Conservation (phyloP, 2,797 vertebrate species). For the Danio albolineatus region DNA sequence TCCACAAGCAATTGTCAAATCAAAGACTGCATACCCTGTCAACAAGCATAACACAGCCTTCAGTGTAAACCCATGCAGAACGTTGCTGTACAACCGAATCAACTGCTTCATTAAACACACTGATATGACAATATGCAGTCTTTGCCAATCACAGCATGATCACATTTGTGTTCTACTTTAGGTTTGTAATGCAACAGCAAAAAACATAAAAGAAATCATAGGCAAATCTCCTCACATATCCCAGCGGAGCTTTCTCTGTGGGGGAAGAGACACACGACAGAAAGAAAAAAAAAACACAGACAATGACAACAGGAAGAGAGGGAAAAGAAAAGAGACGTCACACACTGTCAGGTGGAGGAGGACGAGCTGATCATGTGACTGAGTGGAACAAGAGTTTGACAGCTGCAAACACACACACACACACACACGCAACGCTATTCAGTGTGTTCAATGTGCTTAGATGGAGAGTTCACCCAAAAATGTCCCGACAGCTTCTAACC, state of each 20-base stretch:
- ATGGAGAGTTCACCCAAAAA: too few relatives aligned
- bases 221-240: conserved; percentile 95
- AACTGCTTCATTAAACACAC: conserved; percentile 16
- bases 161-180: conserved; percentile 13
- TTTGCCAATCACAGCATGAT: conserved; percentile 25
- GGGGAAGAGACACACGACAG: conserved; percentile 65
- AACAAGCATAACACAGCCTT: neutral
- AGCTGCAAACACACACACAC: conserved; percentile 61
- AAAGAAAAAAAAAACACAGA: conserved; percentile 69
- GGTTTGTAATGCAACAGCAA: conserved; percentile 21
- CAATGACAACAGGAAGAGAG: conserved; percentile 66
- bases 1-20: conserved; percentile 28
- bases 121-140: conserved; percentile 34
- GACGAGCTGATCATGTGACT: conserved; percentile 58
- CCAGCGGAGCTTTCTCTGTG: conserved; percentile 99
- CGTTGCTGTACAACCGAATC: neutral
- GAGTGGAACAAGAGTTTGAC: conserved; percentile 70
- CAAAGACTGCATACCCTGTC: conserved; percentile 37
- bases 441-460: too few relatives aligned
- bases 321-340: conserved; percentile 70
- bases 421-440: too few relatives aligned
- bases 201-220: conserved; percentile 74
- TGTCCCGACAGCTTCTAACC: too few relatives aligned
- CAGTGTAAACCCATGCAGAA: conserved; percentile 2
- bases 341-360: conserved; percentile 74